Conservation (phyloP, 2,888 invertebrate species). For the Drosophila infuscata region DNA sequence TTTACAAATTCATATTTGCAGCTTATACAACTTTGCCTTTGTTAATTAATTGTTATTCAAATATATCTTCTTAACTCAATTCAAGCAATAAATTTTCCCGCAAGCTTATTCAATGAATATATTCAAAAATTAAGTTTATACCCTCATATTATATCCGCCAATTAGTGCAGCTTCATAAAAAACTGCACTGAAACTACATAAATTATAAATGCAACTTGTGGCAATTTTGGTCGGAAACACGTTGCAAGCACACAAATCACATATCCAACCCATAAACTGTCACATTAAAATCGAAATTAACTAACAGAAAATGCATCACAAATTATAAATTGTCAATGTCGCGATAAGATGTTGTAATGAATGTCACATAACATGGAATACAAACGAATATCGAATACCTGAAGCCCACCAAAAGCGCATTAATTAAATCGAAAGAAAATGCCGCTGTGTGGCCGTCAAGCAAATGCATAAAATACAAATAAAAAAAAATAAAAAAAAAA, state of each 20-base stretch:
- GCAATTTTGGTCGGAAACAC: conserved; percentile 55
- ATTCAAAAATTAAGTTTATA: neutral
- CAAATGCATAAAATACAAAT: conserved; percentile 47
- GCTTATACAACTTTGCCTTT: neutral
- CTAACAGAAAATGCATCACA: conserved; percentile 39
- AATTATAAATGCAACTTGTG: conserved; percentile 43
- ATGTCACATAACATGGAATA: conserved; percentile 53
- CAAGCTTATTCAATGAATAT: conserved; percentile 9
- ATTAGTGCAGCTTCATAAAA: conserved; percentile 30
- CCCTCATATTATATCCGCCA: conserved; percentile 8
- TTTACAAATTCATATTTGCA: neutral
- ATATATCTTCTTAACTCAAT: neutral
- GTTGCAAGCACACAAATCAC: conserved; percentile 69
- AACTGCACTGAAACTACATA: conserved; percentile 35
- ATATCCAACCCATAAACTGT: conserved; percentile 48
- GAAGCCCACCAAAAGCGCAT: conserved; percentile 61
- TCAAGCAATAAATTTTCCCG: neutral
- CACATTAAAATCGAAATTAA: conserved; percentile 65
- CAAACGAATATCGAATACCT: conserved; percentile 49
- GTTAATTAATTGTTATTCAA: neutral
- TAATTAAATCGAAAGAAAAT: conserved; percentile 57
- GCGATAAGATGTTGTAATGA: conserved; percentile 61
- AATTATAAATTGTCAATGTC: conserved; percentile 76
- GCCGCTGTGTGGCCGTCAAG: conserved; percentile 57
- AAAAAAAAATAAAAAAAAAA: conserved; percentile 9